Base-by-base conservation (phyloP, 2,797 vertebrate genomes). In the Enteromius radiatus region DNA sequence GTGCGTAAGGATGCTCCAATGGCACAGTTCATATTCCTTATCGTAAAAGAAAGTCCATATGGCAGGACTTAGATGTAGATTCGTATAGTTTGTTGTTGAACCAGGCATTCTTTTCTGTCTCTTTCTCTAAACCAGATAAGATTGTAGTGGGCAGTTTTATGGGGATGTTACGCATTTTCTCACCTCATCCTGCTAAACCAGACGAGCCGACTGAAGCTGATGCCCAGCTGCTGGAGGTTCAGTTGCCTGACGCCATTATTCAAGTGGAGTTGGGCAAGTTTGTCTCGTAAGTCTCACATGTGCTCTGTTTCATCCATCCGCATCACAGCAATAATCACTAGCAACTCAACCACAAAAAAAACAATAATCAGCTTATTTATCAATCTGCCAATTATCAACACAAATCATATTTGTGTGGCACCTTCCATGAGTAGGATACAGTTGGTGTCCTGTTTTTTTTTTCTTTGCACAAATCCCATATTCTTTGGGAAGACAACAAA, bases 261-360 rank as follows among this genome's bases (percentile, higher is more conserved):
- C 98, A 99, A 86, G 94, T 99, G 90, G 97, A 97, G 94, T 93
- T 97, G 76, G 98, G 98, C 81, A 98, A 96, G 92, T 99, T 99
- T 88, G 97, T 99, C 91, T 99, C 97, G 98, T 99, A 94, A 99
- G 98, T 99, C n/a, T 41, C 19, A 5, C 31, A 64, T 47, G 11
- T 65, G 12, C 61, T 45, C 10, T 33, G 38, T 61, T 65, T 36
- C 26, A 49, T 19, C 49, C 49, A 9, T 52, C n/a, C 52, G 10
- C 52, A 52, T n/a, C 7, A 2, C 49, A 52, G 19, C 49, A 52
- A 9, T n/a, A 17, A 21, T 52, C 19, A 52, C 49, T 21, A 52
- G 2, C 19, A 17, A 38, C 43, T n/a, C 19, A 52, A n/a, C 4
- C 23, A 76, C 36, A 43, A 38, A 15, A 11, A 38, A 15, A 38